Evolutionary conservation across 2,888 invertebrate genomes (phyloP).

Genomic region (Leistus spinibarbis): DNA sequence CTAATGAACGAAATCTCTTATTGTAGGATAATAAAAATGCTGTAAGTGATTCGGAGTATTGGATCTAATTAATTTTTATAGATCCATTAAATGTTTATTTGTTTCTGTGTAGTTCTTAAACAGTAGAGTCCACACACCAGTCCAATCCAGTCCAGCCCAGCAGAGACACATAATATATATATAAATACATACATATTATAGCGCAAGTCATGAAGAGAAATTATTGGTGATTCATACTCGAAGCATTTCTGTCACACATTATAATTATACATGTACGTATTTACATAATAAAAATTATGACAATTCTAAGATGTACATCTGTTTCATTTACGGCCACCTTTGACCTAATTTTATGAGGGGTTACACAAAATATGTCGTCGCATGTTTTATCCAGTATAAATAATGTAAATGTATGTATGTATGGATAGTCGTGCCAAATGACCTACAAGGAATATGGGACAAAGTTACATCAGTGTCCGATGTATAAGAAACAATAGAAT

Average conservation of each 20-base stretch:
- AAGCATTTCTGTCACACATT: conserved; percentile 1
- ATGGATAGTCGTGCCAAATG: neutral
- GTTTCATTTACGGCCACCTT: neutral
- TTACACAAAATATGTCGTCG: neutral
- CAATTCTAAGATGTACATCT: conserved; percentile 29
- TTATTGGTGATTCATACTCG: conserved; percentile 19
- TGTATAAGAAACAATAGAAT: conserved; percentile 26
- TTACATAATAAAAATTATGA: conserved; percentile 30
- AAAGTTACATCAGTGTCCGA: conserved; percentile 25
- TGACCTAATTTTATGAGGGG: neutral
- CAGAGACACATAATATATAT: neutral
- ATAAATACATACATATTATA: conserved; percentile 4
- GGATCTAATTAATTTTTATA: conserved; percentile 34
- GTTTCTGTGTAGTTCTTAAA: conserved; percentile 9
- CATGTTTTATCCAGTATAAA: neutral
- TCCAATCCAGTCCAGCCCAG: neutral
- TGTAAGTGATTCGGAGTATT: conserved; percentile 23
- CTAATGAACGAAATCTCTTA: neutral
- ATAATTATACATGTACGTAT: conserved; percentile 17
- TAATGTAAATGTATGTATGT: neutral
- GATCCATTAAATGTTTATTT: conserved; percentile 23
- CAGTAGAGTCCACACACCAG: neutral
- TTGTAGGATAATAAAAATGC: conserved; percentile 5
- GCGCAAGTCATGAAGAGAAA: conserved; percentile 15
- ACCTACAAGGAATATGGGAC: conserved; percentile 31